Base-by-base conservation (phyloP, 2,113 vertebrate species). In the Gymnocephalus cernua region DNA sequence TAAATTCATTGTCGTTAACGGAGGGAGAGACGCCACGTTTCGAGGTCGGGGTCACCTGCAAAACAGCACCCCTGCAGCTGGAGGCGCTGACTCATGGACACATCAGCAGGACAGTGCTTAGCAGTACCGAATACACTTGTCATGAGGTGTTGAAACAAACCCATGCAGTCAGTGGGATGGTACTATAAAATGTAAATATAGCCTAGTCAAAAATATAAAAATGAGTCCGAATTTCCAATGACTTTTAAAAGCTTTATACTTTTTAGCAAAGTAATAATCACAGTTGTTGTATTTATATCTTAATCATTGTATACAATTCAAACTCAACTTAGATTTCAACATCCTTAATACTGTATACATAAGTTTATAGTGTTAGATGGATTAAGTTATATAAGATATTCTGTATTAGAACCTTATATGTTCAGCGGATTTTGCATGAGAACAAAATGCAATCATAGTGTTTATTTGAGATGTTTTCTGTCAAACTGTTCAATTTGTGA, bases 11-110 rank as follows among this genome's bases (percentile, higher is more conserved):
- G 38, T 25, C 16, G 35, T 47, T 54, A 80, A 50, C 69, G 32
- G 53, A 59, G 38, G 62, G 64, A 79, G 64, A 81, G 44, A 69
- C 19, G 59, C 62, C 63, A 69, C 70, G 45, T 87, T 86, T 82
- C 6, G 77, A 82, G 82, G 76, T 70, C 16, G 45, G 53, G 82
- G 79, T 83, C 86, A 87, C 79, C 82, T 64, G 69, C 61, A 74
- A 11, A 79, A 44, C 59, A 65, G n/a, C 62, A 51, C 50, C 84
- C 57, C 64, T 41, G 71, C 21, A 82, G 62, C 74, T 16, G 56
- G 64, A 77, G 77, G 70, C 59, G 38, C 72, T 87, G 82, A 83
- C 71, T 88, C 84, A 87, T 19, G 14, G 53, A 77, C 74, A 82
- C 84, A 77, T 77, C 64, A 84, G 54, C 72, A 32, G 38, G 32